Conservation (phyloP, 2,888 invertebrate species). For the Teleogryllus oceanicus region DNA sequence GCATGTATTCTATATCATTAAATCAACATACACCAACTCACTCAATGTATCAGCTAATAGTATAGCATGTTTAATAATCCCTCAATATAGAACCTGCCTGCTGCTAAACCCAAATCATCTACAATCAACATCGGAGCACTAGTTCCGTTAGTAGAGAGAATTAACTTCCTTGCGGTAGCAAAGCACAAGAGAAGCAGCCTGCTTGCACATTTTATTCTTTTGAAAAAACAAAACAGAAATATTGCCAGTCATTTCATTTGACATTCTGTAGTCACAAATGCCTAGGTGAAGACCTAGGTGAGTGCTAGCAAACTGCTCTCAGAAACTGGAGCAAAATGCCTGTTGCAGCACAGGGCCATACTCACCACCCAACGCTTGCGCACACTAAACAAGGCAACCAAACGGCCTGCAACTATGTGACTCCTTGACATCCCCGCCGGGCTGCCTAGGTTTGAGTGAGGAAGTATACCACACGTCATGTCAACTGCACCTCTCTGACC, state of each 20-base stretch:
- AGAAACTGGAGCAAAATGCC: conserved; percentile 18
- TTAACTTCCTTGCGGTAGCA: neutral
- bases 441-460: conserved; percentile 38
- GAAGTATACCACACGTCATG: conserved; percentile 37
- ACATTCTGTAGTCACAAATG: no score
- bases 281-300: no score
- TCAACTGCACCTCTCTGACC: conserved; percentile 33
- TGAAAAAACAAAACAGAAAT: no score
- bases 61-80: neutral
- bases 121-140: neutral
- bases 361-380: conserved; percentile 33
- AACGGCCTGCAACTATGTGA: conserved; percentile 27
- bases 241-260: no score
- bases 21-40: neutral
- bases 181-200: conserved; percentile 10
- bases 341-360: conserved; percentile 26
- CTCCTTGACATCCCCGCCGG: conserved; percentile 35
- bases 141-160: conserved; percentile 1
- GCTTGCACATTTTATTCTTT: neutral
- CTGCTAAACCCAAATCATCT: neutral
- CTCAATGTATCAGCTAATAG: no score
- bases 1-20: neutral
- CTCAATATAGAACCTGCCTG: neutral
- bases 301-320: neutral
- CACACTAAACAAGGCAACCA: conserved; percentile 31